phyloP scores from a whole-genome alignment of 2,113 vertebrate genomes.

The Entelurus aequoreus region DNA sequence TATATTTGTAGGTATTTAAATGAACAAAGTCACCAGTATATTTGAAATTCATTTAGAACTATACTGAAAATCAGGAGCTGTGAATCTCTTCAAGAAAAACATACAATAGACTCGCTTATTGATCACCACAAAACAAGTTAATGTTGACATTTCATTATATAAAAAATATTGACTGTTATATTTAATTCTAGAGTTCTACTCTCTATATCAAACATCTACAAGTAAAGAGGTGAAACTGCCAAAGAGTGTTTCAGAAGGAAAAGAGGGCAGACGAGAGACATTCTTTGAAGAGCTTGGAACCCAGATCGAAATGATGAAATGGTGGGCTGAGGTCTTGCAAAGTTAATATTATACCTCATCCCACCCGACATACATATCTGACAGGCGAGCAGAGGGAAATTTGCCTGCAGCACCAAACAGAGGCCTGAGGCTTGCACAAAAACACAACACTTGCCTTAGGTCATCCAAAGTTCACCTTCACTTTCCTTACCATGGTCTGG shows the following conservation, averaged over 20 bases:
- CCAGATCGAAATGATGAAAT: constrained; percentile 26
- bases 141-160: too few species aligned
- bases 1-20: not conserved
- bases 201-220: too few species aligned
- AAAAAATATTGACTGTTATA: too few species aligned
- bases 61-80: too few species aligned
- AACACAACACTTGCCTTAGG: constrained; percentile 9
- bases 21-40: not conserved
- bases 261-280: constrained; percentile 5
- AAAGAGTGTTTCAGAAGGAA: constrained; percentile 16
- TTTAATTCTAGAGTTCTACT: too few species aligned
- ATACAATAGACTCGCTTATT: too few species aligned
- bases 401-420: constrained; percentile 19
- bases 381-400: constrained; percentile 21
- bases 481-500: constrained; percentile 1
- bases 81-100: too few species aligned
- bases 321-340: constrained; percentile 16
- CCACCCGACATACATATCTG: constrained; percentile 26
- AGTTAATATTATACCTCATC: constrained; percentile 21
- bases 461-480: constrained; percentile 29
- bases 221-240: not conserved
- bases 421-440: not conserved
- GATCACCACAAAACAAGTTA: too few species aligned
- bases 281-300: not conserved
- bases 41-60: not conserved